Base-by-base conservation (phyloP, 2,888 invertebrate genomes). In the Watsonalla binaria region DNA sequence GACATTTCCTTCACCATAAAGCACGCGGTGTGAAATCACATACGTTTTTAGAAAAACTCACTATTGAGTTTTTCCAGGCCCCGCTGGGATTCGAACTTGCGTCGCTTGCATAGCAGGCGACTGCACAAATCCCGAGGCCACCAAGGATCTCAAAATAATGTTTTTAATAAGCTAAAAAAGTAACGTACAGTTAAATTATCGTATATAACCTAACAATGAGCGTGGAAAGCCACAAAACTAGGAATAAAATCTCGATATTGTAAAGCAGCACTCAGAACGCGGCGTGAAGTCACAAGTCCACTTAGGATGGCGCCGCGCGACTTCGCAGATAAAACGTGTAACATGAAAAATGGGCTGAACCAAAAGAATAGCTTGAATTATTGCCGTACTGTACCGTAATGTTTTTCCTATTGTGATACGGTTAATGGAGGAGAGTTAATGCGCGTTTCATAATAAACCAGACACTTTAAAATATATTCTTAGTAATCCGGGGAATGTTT, bases 301-400 rank as follows among this genome's bases (percentile, higher is more conserved):
- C 82, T 81, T 78, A 79, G 76, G 73, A 59, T 68, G 84, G 83
- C 84, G 84, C 83, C 84, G 68, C 62, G 66, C 69, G 81, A 79
- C 80, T 81, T 76, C 63, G 63, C 70, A 79, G 80, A 82, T 82
- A 84, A 83, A 83, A 81, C 75, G 67, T 75, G 75, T 70, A 74
- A 78, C 77, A 82, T 84, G 84, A 86, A 82, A 82, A 82, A 87
- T 86, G 76, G 80, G 63, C 66, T 68, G 66, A 75, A 69, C 70
- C 68, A 73, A 75, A 66, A 70, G 74, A 80, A 78, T 74, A 74
- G 69, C 69, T 72, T 85, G 82, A 85, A 71, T 81, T 85, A 86
- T 84, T 65, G 68, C 70, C 62, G 60, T 62, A 72, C 66, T 69
- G 72, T 72, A 72, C 73, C 72, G 60, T 24, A 24, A 68, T 76